These are phyloP conservation scores for Brienomyrus longianalis DNA, from an alignment of 2,113 vertebrate genomes.

Conservation along the genomic window DNA sequence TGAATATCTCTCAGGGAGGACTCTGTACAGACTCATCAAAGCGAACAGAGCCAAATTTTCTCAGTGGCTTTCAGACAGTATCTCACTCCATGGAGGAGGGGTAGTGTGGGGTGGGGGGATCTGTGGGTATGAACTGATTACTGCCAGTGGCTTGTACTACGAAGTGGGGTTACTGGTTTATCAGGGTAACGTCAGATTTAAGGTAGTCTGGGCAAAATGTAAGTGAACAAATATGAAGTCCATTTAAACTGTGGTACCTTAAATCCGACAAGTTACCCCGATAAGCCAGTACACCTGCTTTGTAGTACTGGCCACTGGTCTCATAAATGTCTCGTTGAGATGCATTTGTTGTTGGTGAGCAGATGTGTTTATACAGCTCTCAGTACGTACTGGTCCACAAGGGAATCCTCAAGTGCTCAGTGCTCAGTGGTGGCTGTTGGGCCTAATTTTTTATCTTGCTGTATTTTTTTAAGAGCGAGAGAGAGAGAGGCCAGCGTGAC, in stretches of 20 bases:
- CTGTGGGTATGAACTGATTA: not conserved
- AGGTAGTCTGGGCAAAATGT: too few relatives aligned
- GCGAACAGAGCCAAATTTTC: not conserved
- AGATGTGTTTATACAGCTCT: not conserved
- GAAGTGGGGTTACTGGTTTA: too few relatives aligned
- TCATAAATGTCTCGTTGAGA: not conserved
- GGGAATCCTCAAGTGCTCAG: not conserved
- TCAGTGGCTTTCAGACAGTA: not conserved
- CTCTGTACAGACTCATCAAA: not conserved
- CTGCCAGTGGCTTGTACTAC: too few relatives aligned
- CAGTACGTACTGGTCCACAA: too few relatives aligned
- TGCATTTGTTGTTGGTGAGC: not conserved
- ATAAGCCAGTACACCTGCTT: too few relatives aligned
- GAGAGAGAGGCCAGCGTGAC: not conserved
- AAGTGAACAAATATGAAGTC: too few relatives aligned
- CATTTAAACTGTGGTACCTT: too few relatives aligned
- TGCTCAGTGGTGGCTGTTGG: too few relatives aligned
- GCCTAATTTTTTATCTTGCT: constrained; percentile 30
- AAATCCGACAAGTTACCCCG: too few relatives aligned
- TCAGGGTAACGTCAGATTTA: too few relatives aligned
- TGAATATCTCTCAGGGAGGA: not conserved
- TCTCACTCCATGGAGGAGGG: not conserved
- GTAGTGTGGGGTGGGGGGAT: not conserved
- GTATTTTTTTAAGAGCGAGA: not conserved
- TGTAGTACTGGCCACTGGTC: too few relatives aligned